phyloP scores from a whole-genome alignment of 2,113 vertebrate species.

The Meles meles region DNA sequence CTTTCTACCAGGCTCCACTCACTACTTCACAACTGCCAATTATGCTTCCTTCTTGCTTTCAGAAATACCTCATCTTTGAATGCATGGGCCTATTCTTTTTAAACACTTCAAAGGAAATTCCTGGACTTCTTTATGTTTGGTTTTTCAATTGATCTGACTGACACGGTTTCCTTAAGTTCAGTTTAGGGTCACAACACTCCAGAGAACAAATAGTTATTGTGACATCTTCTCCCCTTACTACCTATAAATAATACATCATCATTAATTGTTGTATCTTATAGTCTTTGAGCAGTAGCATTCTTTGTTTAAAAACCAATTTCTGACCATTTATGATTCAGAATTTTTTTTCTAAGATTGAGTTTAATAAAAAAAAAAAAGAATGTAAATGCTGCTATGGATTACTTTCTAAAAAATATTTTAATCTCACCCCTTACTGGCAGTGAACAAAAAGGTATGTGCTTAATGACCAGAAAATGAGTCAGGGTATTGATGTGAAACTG shows the following conservation, averaged over 20 bases:
- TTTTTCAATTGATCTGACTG: background rate
- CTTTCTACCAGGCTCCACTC: background rate
- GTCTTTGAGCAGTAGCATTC: background rate
- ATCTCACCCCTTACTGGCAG: background rate
- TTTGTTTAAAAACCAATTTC: conserved; percentile 12
- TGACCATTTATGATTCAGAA: background rate
- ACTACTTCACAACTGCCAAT: background rate
- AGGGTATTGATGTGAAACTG: conserved; percentile 1
- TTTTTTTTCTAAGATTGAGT: background rate
- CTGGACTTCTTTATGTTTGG: background rate
- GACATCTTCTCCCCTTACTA: background rate
- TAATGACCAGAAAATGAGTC: conserved; percentile 37
- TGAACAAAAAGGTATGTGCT: conserved; percentile 9
- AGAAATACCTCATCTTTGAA: background rate
- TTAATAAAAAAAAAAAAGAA: conserved; percentile 21
- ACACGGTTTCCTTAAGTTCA: background rate
- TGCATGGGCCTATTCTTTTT: background rate
- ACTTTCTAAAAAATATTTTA: conserved; percentile 37
- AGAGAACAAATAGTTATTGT: background rate
- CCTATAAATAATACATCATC: background rate
- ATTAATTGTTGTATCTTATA: background rate
- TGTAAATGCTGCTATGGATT: background rate
- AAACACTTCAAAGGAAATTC: background rate
- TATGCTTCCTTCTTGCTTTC: background rate
- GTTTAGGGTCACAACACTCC: background rate